phyloP scores from a whole-genome alignment of 2,888 invertebrate genomes.

The Protodeltote pygarga region DNA sequence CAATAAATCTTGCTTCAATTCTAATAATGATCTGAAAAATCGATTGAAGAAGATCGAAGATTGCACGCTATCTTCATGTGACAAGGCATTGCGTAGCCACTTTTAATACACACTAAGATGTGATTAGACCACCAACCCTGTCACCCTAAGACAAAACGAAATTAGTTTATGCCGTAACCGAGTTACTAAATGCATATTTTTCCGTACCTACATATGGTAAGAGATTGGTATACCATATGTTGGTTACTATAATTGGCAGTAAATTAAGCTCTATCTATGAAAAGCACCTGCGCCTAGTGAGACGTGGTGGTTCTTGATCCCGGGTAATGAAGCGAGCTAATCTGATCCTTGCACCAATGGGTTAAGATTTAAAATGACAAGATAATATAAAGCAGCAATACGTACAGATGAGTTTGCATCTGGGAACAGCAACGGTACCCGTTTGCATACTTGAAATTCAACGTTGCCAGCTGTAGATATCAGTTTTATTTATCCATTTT shows the following conservation, averaged over 20 bases:
- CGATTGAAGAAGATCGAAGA: too few species aligned
- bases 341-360: constrained; percentile 18
- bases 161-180: too few species aligned
- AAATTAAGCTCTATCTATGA: constrained; percentile 48
- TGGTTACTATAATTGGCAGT: constrained; percentile 40
- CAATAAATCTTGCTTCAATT: constrained; percentile 30
- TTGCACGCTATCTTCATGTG: too few species aligned
- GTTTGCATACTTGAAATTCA: constrained; percentile 69
- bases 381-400: constrained; percentile 12
- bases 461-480: constrained; percentile 66
- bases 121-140: too few species aligned
- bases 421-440: constrained; percentile 46
- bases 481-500: constrained; percentile 65
- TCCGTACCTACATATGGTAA: constrained; percentile 23
- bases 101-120: constrained; percentile 25
- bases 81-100: constrained; percentile 13
- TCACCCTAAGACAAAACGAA: too few species aligned
- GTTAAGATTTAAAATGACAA: constrained; percentile 34
- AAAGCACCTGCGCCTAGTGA: constrained; percentile 44
- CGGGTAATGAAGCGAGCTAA: neutral
- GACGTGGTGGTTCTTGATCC: constrained; percentile 33
- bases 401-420: constrained; percentile 61
- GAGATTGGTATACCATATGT: constrained; percentile 39
- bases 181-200: constrained; percentile 12
- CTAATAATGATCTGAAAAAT: constrained; percentile 21